Evolutionary conservation across 1,140 invertebrate species (phyloP).

Genomic region (Aphidius gifuensis): DNA sequence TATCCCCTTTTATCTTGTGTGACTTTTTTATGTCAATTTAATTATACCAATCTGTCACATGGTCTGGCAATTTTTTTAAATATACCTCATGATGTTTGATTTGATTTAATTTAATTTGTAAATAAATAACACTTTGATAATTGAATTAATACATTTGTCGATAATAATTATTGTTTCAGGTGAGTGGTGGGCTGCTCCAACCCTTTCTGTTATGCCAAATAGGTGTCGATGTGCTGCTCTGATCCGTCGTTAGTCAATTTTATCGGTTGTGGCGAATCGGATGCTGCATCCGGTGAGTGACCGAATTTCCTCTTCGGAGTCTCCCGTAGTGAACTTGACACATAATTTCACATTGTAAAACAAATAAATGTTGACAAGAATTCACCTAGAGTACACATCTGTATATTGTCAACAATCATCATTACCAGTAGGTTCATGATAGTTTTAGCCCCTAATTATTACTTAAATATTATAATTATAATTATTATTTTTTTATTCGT

Average conservation of each 20-base stretch:
- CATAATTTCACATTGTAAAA: slow-evolving; percentile 21
- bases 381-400: slow-evolving; percentile 7
- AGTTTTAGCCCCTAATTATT: slow-evolving; percentile 7
- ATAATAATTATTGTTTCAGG: slow-evolving; percentile 42
- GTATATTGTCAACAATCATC: slow-evolving; percentile 15
- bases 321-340: slow-evolving; percentile 45
- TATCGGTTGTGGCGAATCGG: slow-evolving; percentile 55
- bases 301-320: slow-evolving; percentile 36
- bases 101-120: too few relatives aligned
- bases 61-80: too few relatives aligned
- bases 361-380: slow-evolving; percentile 10
- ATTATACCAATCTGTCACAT: too few relatives aligned
- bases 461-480: too few relatives aligned
- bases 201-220: slow-evolving; percentile 57
- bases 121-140: too few relatives aligned
- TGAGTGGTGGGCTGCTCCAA: slow-evolving; percentile 55
- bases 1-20: too few relatives aligned
- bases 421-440: slow-evolving; percentile 16
- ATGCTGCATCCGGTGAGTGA: slow-evolving; percentile 56
- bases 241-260: slow-evolving; percentile 52
- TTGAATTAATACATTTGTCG: too few relatives aligned
- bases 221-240: slow-evolving; percentile 53
- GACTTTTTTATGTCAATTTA: too few relatives aligned
- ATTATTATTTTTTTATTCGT: too few relatives aligned
- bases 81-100: too few relatives aligned